Percentiles rank a stretch among this genome's conserved stretches.
Evolutionary conservation across 2,888 invertebrate species (phyloP).

Genomic region (Xestia rhomboidea): DNA sequence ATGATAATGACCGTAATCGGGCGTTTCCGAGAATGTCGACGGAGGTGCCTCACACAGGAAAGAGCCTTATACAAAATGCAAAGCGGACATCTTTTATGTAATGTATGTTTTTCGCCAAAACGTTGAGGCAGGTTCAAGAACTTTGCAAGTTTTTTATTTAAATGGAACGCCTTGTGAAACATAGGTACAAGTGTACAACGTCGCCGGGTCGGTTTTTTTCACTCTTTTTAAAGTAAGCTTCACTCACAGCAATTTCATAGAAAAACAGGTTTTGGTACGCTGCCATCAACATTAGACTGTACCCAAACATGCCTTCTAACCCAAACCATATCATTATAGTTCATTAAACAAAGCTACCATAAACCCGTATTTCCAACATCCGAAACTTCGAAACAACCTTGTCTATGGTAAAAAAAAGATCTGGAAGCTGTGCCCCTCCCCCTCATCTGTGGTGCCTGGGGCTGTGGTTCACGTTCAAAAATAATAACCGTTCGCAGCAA

Average conservation of each 20-base stretch:
- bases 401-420: constrained; percentile 75
- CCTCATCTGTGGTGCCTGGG: constrained; percentile 79
- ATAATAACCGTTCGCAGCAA: constrained; percentile 79
- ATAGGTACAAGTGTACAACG: too few relatives aligned
- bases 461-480: constrained; percentile 75
- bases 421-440: constrained; percentile 79
- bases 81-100: constrained; percentile 37
- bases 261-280: constrained; percentile 54
- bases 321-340: constrained; percentile 67
- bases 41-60: constrained; percentile 59
- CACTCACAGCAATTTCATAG: constrained; percentile 51
- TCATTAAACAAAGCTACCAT: constrained; percentile 70
- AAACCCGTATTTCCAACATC: constrained; percentile 62
- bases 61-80: constrained; percentile 52
- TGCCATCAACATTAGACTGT: constrained; percentile 51
- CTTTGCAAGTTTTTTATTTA: not conserved
- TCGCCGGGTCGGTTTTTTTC: not conserved
- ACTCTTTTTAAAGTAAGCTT: constrained; percentile 16
- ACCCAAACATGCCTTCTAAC: constrained; percentile 62
- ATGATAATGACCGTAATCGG: constrained; percentile 68
- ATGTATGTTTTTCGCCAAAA: constrained; percentile 41
- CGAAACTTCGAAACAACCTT: constrained; percentile 71
- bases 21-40: constrained; percentile 67
- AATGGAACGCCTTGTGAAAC: not conserved
- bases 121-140: constrained; percentile 36